Conservation (phyloP, 2,888 invertebrate species). For the Hirtodrosophila duncani region DNA sequence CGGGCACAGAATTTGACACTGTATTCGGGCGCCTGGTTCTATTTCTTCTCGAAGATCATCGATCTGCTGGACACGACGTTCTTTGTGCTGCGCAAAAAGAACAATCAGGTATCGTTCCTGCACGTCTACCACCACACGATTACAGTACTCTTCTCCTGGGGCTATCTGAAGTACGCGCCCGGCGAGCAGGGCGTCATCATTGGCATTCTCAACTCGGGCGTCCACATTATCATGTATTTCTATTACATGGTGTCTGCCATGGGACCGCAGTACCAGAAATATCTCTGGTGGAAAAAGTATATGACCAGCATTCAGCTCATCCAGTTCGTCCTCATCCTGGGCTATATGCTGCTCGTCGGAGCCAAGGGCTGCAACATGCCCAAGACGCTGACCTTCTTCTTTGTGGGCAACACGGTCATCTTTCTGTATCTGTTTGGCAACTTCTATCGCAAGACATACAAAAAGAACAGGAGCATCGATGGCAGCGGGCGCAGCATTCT, state of each 20-base stretch:
- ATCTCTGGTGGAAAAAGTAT: constrained; percentile 80
- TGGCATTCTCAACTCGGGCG: constrained; percentile 79
- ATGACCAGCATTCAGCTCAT: constrained; percentile 80
- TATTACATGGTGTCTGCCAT: constrained; percentile 80
- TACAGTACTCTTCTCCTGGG: constrained; percentile 89
- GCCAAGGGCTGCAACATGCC: constrained; percentile 81
- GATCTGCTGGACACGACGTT: constrained; percentile 90
- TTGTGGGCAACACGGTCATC: constrained; percentile 80
- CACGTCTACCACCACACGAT: constrained; percentile 93
- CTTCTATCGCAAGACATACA: constrained; percentile 81
- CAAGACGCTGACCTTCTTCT: constrained; percentile 81
- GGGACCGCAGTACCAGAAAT: constrained; percentile 79
- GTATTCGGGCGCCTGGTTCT: constrained; percentile 85
- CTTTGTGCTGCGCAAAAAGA: constrained; percentile 93
- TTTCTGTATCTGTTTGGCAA: constrained; percentile 82
- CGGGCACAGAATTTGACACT: constrained; percentile 79
- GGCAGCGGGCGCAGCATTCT: constrained; percentile 44
- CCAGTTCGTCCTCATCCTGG: constrained; percentile 84
- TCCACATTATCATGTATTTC: constrained; percentile 80
- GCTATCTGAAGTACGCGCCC: constrained; percentile 87
- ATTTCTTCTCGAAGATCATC: constrained; percentile 87
- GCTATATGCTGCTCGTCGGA: constrained; percentile 80
- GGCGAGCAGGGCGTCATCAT: constrained; percentile 79
- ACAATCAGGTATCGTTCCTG: constrained; percentile 90
- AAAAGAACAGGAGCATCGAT: constrained; percentile 61